phyloP scores from a whole-genome alignment of 2,888 invertebrate species.

The Oxytorus armatus region DNA sequence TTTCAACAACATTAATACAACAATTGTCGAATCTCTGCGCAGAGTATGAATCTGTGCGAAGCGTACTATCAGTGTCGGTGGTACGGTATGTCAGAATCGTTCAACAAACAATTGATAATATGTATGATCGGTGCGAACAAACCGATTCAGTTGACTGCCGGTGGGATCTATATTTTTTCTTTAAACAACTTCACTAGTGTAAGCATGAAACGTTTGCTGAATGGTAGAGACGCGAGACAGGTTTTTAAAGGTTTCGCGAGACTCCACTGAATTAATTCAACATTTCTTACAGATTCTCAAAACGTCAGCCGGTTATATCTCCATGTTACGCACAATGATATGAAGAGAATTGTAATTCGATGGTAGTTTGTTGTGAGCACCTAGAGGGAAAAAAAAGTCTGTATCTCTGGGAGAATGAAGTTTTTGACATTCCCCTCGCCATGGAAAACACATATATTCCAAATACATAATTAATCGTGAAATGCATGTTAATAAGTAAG shows the following conservation, averaged over 20 bases:
- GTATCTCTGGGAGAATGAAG: too few relatives aligned
- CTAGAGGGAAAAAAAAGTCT: too few relatives aligned
- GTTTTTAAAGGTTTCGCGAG: neutral
- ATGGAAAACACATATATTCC: too few relatives aligned
- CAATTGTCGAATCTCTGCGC: neutral
- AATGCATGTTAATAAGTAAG: too few relatives aligned
- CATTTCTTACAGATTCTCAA: constrained; percentile 45
- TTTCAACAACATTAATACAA: neutral
- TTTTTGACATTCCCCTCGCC: too few relatives aligned
- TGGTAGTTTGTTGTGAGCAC: too few relatives aligned
- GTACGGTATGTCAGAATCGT: constrained; percentile 16
- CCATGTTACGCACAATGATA: too few relatives aligned
- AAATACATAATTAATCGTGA: too few relatives aligned
- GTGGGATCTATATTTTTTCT: constrained; percentile 66
- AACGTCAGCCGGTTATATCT: constrained; percentile 43
- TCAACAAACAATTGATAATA: constrained; percentile 63
- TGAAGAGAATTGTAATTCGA: too few relatives aligned
- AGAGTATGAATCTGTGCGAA: constrained; percentile 50
- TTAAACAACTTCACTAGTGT: constrained; percentile 55
- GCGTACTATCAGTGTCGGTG: constrained; percentile 26
- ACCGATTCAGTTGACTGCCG: constrained; percentile 56
- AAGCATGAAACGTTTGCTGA: constrained; percentile 7
- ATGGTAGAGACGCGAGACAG: neutral
- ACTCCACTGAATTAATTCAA: neutral
- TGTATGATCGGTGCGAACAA: too few relatives aligned